phyloP scores from a whole-genome alignment of 1,140 invertebrate species.

The Drosophila pachea region DNA sequence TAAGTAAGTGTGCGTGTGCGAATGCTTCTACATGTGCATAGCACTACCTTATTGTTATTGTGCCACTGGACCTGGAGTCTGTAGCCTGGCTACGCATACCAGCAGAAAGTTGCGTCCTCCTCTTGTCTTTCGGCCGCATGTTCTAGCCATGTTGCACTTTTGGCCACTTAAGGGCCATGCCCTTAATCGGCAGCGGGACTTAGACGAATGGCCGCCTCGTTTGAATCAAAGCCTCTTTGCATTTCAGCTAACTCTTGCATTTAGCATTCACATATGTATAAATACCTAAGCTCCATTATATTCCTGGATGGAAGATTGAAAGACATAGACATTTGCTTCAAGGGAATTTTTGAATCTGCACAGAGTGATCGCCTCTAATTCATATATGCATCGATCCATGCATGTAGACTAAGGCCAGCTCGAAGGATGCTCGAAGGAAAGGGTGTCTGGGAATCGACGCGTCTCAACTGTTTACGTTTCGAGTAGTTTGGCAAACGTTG shows the following conservation, averaged over 20 bases:
- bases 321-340: no score
- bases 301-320: no score
- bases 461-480: neutral
- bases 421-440: no score
- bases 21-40: neutral
- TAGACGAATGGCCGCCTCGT: neutral
- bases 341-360: no score
- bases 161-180: constrained; percentile 64
- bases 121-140: constrained; percentile 23
- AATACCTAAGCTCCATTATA: no score
- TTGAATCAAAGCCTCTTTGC: no score
- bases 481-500: constrained; percentile 10
- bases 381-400: no score
- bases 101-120: constrained; percentile 35
- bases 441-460: constrained; percentile 2
- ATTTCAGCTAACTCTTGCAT: no score
- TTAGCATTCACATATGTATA: no score
- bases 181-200: neutral
- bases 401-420: no score
- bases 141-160: constrained; percentile 60
- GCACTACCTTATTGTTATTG: constrained; percentile 53
- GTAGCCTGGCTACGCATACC: constrained; percentile 30
- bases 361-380: no score
- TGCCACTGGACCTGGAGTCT: constrained; percentile 49
- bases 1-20: constrained; percentile 28